Conservation (phyloP, 2,113 vertebrate species). For the Cochlearius cochlearius region DNA sequence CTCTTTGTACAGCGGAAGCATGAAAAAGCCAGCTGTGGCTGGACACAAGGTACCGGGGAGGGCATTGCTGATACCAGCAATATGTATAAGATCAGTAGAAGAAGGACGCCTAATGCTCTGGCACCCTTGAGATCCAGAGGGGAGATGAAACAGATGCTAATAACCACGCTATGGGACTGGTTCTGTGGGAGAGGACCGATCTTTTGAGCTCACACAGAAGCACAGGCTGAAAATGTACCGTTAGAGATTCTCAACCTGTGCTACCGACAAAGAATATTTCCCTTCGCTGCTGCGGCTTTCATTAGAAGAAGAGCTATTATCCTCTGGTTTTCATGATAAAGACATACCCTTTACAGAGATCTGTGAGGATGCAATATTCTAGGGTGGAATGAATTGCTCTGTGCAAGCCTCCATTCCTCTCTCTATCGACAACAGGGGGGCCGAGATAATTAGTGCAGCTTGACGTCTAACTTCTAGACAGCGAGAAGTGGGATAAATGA, state of each 20-base stretch:
- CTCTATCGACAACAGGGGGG: background rate
- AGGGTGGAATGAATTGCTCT: background rate
- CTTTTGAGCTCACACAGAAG: background rate
- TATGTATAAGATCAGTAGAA: background rate
- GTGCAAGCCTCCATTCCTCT: background rate
- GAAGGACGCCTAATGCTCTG: background rate
- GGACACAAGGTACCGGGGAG: background rate
- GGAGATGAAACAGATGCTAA: slow-evolving; percentile 4
- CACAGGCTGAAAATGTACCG: background rate
- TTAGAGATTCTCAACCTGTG: background rate
- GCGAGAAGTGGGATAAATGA: background rate
- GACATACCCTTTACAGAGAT: background rate
- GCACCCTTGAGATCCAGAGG: background rate
- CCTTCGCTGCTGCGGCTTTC: background rate
- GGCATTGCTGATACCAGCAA: background rate
- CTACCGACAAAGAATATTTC: background rate
- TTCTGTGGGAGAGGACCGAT: background rate
- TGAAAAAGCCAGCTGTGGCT: background rate
- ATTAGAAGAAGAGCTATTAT: background rate
- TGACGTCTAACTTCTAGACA: background rate
- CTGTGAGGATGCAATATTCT: background rate
- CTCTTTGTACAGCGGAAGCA: background rate
- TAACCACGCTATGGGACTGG: background rate
- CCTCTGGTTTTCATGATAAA: background rate
- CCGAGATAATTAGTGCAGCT: background rate